Conservation (phyloP, 2,888 invertebrate genomes). For the Rhodophaea formosa region DNA sequence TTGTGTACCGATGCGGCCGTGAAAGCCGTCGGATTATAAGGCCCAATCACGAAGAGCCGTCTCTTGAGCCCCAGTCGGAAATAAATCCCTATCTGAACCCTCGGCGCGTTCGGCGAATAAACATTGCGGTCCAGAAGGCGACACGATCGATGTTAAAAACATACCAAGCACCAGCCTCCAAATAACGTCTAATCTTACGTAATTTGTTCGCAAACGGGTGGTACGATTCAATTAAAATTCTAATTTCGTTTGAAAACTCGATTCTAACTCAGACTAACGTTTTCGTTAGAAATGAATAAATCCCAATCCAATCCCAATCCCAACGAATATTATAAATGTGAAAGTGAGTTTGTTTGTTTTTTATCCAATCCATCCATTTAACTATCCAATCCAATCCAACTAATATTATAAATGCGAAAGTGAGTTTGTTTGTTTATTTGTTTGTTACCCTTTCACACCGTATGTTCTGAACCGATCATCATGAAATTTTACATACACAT, state of each 20-base stretch:
- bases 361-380: too few species aligned
- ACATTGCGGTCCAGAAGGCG: slow-evolving; percentile 54
- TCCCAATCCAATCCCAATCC: neutral
- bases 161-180: slow-evolving; percentile 45
- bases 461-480: too few species aligned
- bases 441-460: too few species aligned
- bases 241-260: slow-evolving; percentile 37
- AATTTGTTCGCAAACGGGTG: slow-evolving; percentile 49
- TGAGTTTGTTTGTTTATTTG: too few species aligned
- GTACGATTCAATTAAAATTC: slow-evolving; percentile 50
- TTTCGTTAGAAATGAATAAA: slow-evolving; percentile 25
- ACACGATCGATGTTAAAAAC: slow-evolving; percentile 57
- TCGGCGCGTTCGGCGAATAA: slow-evolving; percentile 56
- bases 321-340: too few species aligned
- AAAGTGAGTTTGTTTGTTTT: too few species aligned
- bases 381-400: too few species aligned
- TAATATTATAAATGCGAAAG: too few species aligned
- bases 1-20: slow-evolving; percentile 31
- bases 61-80: slow-evolving; percentile 56
- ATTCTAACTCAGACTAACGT: slow-evolving; percentile 38
- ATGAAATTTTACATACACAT: too few species aligned
- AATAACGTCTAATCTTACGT: slow-evolving; percentile 52
- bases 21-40: slow-evolving; percentile 48
- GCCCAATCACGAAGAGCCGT: slow-evolving; percentile 54
- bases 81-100: slow-evolving; percentile 64